These are phyloP conservation scores for Lasiommata megera DNA, from an alignment of 2,888 invertebrate genomes.

Conservation along the genomic window DNA sequence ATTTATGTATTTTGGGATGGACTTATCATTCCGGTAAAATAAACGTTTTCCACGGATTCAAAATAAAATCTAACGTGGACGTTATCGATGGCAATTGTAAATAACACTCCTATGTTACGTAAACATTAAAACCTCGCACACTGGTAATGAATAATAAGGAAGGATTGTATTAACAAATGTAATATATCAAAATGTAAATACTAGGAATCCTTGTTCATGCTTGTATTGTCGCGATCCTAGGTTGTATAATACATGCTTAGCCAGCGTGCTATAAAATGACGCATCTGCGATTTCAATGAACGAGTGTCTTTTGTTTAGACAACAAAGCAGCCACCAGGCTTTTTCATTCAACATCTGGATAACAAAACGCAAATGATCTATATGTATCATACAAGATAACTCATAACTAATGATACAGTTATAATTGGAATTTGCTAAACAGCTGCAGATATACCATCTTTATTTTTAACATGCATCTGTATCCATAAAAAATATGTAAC, in stretches of 20 bases:
- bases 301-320: constrained; percentile 21
- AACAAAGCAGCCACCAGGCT: constrained; percentile 17
- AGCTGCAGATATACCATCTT: background rate
- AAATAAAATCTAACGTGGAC: too few relatives aligned
- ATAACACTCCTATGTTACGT: too few relatives aligned
- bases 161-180: constrained; percentile 1
- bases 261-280: constrained; percentile 23
- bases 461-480: too few relatives aligned
- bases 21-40: too few relatives aligned
- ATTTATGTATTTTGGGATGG: too few relatives aligned
- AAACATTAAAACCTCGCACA: background rate
- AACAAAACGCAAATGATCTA: background rate
- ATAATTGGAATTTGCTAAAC: too few relatives aligned
- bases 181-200: constrained; percentile 15
- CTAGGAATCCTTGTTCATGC: constrained; percentile 10
- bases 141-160: background rate
- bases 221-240: background rate
- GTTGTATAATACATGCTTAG: constrained; percentile 20
- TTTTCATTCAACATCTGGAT: constrained; percentile 10
- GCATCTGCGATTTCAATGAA: constrained; percentile 27
- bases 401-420: background rate
- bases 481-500: too few relatives aligned
- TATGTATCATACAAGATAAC: background rate
- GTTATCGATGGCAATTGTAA: too few relatives aligned
- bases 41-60: too few relatives aligned